Evolutionary conservation across 2,113 vertebrate genomes (phyloP), one percentile per base, ranked within the genome.

Genomic region (Phalacrocorax brasilianus): DNA sequence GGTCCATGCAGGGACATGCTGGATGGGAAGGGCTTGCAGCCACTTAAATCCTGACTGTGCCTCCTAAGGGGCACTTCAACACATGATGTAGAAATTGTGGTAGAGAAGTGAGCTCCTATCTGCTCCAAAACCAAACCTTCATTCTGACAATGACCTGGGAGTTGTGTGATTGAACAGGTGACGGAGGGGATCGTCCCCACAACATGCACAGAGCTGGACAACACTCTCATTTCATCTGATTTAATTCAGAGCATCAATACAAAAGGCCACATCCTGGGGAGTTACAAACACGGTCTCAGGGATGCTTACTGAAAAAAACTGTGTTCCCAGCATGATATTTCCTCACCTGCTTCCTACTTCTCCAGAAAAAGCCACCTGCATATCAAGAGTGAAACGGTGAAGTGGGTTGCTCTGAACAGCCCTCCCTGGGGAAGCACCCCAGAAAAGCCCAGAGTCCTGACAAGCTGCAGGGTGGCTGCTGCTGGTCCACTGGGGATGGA

Each of bases 1-100:
- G 20, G 18, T 18, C 63, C 5, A 0, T 0, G 1, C 27, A 50
- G 65, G 55, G 50, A 53, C 0, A 0, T 26, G 42, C 28, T 23
- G 73, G 56, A 44, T 27, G 16, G 38, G 50, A 75, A 75, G 23
- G 23, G 49, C 28, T 74, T 0, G 0, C 21, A n/a, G 42, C 28
- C 56, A 28, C 26, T 78, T 11, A 10, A 53, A 77, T 27, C 35
- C 85, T 15, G 27, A 24, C 40, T 56, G 20, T 58, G 47, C 12
- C 35, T 82, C 9, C 1, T 11, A 26, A 11, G 11, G 33, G 33
- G 30, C 24, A 27, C 42, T 66, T 80, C 47, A 66, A 49, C 14
- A 40, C 5, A 5, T 0, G 0, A 12, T 8, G 27, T 1, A 42
- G 66, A 67, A 82, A 38, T 2, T 24, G 18, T 7, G 28, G 45